phyloP scores from a whole-genome alignment of 1,140 invertebrate species.

The Procambarus virginalis region DNA sequence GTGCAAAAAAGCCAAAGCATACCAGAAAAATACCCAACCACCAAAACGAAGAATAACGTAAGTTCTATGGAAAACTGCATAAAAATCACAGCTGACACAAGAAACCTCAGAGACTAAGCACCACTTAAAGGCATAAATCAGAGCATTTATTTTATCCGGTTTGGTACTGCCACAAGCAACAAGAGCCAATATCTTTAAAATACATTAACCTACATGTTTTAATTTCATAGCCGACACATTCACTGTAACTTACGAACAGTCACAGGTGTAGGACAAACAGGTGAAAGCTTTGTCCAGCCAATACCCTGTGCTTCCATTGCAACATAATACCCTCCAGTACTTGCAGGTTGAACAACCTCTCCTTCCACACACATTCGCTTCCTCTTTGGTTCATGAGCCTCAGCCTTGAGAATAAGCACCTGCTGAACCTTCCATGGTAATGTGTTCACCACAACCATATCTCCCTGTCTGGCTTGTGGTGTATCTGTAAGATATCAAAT shows the following conservation, averaged over 20 bases:
- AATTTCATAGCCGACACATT: not conserved
- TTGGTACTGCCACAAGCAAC: no score
- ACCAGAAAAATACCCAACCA: no score
- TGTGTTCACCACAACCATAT: conserved; percentile 30
- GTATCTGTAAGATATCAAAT: not conserved
- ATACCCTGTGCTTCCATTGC: conserved; percentile 37
- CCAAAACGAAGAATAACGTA: no score
- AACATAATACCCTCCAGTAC: conserved; percentile 20
- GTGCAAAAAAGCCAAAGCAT: no score
- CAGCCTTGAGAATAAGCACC: conserved; percentile 10
- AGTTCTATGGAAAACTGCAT: no score
- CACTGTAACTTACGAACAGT: conserved; percentile 24
- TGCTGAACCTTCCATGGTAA: conserved; percentile 37
- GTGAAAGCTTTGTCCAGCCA: conserved; percentile 26
- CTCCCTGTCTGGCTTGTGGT: not conserved
- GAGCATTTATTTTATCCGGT: no score
- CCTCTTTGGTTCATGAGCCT: conserved; percentile 1
- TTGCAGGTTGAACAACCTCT: conserved; percentile 3
- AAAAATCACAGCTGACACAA: no score
- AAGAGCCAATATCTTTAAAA: no score
- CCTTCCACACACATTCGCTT: conserved; percentile 23
- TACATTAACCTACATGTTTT: no score
- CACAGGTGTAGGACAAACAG: conserved; percentile 6
- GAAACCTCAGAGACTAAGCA: no score
- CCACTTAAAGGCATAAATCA: no score